These are phyloP conservation scores for Piezodorus guildinii DNA, from an alignment of 1,140 invertebrate genomes.

Conservation along the genomic window DNA sequence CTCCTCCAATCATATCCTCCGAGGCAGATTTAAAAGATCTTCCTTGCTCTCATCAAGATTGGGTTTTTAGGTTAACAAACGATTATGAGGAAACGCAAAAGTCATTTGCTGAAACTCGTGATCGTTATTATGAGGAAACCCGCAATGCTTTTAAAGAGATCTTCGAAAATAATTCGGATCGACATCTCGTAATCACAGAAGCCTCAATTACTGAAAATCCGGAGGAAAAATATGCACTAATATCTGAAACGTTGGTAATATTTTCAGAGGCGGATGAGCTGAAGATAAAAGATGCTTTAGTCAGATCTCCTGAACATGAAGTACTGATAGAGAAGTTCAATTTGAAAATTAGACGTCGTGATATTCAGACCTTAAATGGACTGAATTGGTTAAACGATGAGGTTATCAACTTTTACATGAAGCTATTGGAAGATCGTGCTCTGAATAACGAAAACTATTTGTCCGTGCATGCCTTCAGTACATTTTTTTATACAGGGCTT, in stretches of 20 bases:
- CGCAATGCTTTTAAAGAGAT: neutral
- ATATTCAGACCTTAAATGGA: constrained; percentile 71
- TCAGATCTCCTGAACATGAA: constrained; percentile 34
- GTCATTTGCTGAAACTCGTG: neutral
- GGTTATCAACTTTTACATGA: constrained; percentile 90
- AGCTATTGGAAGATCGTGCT: constrained; percentile 63
- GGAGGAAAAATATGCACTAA: neutral
- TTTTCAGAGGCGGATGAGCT: constrained; percentile 23
- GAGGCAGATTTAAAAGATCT: too few species aligned
- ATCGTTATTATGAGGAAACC: neutral
- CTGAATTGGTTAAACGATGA: constrained; percentile 94
- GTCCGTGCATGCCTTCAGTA: constrained; percentile 77
- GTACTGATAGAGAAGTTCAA: constrained; percentile 45
- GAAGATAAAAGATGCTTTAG: constrained; percentile 34
- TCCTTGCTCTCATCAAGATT: too few species aligned
- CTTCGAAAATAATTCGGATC: neutral
- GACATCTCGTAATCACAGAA: constrained; percentile 13
- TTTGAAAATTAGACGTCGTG: constrained; percentile 47
- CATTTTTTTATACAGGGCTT: constrained; percentile 89
- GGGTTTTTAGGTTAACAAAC: neutral
- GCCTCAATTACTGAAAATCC: neutral
- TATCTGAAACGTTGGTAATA: neutral
- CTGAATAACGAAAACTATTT: constrained; percentile 46
- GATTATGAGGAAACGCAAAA: neutral
- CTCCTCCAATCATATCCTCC: too few species aligned